These are phyloP conservation scores for Chloebia gouldiae DNA, from an alignment of 2,113 vertebrate genomes.

Conservation along the genomic window DNA sequence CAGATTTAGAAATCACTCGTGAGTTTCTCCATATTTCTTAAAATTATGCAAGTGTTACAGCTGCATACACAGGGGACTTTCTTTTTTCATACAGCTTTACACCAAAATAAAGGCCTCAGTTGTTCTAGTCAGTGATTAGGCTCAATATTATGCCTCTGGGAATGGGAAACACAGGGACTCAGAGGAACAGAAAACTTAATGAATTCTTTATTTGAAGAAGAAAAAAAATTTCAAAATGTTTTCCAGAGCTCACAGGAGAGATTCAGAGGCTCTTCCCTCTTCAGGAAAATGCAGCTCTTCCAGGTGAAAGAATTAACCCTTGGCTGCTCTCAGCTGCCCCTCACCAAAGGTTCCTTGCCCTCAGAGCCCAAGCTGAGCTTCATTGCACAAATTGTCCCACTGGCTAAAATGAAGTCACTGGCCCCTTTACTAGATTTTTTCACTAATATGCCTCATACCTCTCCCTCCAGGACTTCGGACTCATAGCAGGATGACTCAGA, in stretches of 20 bases:
- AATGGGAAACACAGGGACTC: background rate
- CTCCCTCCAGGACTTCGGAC: background rate
- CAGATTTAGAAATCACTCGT: background rate
- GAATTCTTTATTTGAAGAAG: constrained; percentile 22
- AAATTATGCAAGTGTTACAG: constrained; percentile 5
- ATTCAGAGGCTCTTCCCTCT: background rate
- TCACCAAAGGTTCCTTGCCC: background rate
- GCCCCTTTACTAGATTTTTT: background rate
- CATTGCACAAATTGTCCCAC: background rate
- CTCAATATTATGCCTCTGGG: constrained; percentile 40
- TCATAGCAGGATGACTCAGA: background rate
- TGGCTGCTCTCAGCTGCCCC: background rate
- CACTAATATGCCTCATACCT: background rate
- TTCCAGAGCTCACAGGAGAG: background rate
- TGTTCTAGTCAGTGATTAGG: constrained; percentile 44
- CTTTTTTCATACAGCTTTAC: constrained; percentile 28
- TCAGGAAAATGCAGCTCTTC: background rate
- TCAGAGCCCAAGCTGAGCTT: background rate
- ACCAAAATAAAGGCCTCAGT: constrained; percentile 50
- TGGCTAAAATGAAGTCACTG: background rate
- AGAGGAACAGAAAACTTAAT: constrained; percentile 27
- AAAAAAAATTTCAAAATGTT: background rate
- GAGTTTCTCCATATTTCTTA: constrained; percentile 20
- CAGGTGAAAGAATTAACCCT: background rate
- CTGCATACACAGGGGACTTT: constrained; percentile 5